Evolutionary conservation across 1,140 invertebrate species (phyloP).

Genomic region (Onthophagus taurus): DNA sequence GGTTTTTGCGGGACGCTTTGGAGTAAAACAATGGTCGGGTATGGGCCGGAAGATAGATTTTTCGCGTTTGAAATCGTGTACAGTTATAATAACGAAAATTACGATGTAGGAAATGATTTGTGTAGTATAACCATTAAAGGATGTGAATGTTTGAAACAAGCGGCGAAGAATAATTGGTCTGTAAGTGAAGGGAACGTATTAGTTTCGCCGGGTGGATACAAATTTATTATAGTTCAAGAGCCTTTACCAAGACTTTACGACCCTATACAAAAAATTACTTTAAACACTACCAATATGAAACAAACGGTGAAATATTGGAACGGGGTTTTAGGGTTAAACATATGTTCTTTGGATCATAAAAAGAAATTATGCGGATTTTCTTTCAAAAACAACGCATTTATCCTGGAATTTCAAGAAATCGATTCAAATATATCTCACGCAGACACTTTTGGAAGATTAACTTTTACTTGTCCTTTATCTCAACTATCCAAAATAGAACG

Average conservation of each 20-base stretch:
- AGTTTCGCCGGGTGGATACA: slow-evolving; percentile 84
- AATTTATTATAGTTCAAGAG: slow-evolving; percentile 71
- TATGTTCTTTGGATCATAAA: slow-evolving; percentile 52
- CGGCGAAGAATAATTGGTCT: slow-evolving; percentile 57
- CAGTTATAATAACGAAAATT: slow-evolving; percentile 86
- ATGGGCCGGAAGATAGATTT: slow-evolving; percentile 88
- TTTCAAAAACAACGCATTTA: slow-evolving; percentile 64
- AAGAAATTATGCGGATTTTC: slow-evolving; percentile 53
- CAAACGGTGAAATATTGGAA: slow-evolving; percentile 77
- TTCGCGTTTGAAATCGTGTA: slow-evolving; percentile 98
- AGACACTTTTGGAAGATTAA: slow-evolving; percentile 88
- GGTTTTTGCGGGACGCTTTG: slow-evolving; percentile 59
- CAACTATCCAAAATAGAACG: slow-evolving; percentile 66
- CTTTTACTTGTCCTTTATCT: slow-evolving; percentile 77
- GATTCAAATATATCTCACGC: slow-evolving; percentile 65
- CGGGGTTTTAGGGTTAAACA: slow-evolving; percentile 62
- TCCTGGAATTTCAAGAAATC: slow-evolving; percentile 64
- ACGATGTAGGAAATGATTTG: slow-evolving; percentile 85
- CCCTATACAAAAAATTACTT: slow-evolving; percentile 71
- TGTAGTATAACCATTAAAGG: slow-evolving; percentile 77
- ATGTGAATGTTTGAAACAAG: slow-evolving; percentile 62
- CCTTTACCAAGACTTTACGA: slow-evolving; percentile 56
- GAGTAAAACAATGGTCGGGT: slow-evolving; percentile 99
- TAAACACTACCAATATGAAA: slow-evolving; percentile 69
- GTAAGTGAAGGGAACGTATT: slow-evolving; percentile 41